Evolutionary conservation across 2,113 vertebrate genomes (phyloP), one percentile per base, ranked within the genome.

Genomic region (Leucoraja erinaceus): DNA sequence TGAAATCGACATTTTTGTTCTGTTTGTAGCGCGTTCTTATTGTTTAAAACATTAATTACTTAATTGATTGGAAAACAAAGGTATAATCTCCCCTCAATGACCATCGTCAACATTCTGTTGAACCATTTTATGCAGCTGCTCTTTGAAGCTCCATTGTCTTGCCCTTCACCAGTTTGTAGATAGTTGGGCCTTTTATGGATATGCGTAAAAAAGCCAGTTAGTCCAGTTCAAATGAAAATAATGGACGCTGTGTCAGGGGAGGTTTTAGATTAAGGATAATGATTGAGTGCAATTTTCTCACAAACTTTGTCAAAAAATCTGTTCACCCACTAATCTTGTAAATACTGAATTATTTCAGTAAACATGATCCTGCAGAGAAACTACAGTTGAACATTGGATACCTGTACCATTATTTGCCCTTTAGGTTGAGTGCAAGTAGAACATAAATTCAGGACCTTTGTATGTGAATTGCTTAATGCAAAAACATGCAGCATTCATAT

Each of bases 61-160:
- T 14, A 7, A 54, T 59, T 28, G 20, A 83, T 59, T 54, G 79
- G 38, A 25, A 56, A 83, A 56, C 7, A 66, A 10, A 8, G 8
- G 7, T 72, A 1, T 12, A 59, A 28, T 0, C 28, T 31, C 14
- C 38, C 1, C 47, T 25, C 25, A 61, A 28, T 61, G 28, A 61
- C 9, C 25, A 31, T n/a, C 14, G 25, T 63, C n/a, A 61, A 63
- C 12, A 63, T 12, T 12, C 54, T 84, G 78, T 11, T 84, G 79
- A 59, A 12, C 59, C 61, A 47, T 22, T 72, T 47, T 81, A 59
- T 22, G 47, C 78, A 25, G 81, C 81, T 84, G 81, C 54, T 59
- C 83, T 66, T 88, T 88, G 83, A 88, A 84, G 25, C 59, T 63
- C 59, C 56, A 31, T 86, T 86, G 83, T 63, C 12, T 31, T 86